phyloP scores from a whole-genome alignment of 2,797 vertebrate genomes.

The Syngnathus rostellatus region DNA sequence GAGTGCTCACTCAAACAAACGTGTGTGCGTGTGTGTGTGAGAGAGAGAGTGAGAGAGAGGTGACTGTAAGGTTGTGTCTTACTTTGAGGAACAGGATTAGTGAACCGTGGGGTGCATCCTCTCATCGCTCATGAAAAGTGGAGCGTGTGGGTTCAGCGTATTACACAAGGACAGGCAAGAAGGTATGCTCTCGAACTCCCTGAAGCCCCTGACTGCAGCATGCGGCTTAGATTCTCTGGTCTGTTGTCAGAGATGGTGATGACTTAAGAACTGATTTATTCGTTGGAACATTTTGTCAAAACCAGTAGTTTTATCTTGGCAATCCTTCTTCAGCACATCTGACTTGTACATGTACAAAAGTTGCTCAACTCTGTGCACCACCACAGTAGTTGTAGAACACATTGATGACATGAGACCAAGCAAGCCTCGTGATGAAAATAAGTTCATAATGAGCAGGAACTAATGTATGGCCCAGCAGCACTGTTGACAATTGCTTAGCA shows the following conservation, averaged over 20 bases:
- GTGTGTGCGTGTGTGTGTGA: conserved; percentile 3
- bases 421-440: background rate
- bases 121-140: conserved; percentile 12
- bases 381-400: background rate
- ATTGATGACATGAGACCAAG: background rate
- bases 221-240: background rate
- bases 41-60: background rate
- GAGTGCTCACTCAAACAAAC: conserved; percentile 51
- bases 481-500: no score
- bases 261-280: background rate
- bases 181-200: background rate
- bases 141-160: conserved; percentile 1
- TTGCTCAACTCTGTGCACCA: background rate
- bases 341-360: background rate
- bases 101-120: conserved; percentile 22
- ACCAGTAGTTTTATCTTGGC: background rate
- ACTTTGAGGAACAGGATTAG: conserved; percentile 35
- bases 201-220: background rate
- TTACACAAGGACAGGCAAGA: background rate
- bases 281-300: background rate
- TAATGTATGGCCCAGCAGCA: no score
- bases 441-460: no score
- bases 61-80: conserved; percentile 9
- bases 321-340: background rate
- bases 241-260: background rate